A percentile compares a stretch with the other conserved stretches of the same genome.
Evolutionary conservation across 2,888 invertebrate species (phyloP).

Genomic region (Xylota sylvarum): DNA sequence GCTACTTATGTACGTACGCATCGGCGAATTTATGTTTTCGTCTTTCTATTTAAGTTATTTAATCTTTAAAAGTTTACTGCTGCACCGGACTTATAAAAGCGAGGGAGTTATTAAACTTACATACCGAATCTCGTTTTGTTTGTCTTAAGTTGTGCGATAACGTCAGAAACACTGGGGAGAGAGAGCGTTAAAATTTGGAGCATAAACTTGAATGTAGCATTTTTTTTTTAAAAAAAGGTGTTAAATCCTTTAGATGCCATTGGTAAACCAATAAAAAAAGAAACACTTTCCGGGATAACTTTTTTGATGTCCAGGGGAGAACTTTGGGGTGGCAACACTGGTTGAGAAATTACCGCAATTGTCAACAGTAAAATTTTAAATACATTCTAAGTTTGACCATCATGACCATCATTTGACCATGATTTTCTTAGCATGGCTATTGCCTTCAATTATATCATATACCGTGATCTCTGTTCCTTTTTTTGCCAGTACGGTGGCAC

Average conservation of each 20-base stretch:
- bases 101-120: slow-evolving; percentile 44
- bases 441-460: too few species aligned
- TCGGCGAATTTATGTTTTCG: slow-evolving; percentile 32
- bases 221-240: slow-evolving; percentile 20
- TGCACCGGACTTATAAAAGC: slow-evolving; percentile 43
- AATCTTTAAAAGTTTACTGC: slow-evolving; percentile 57
- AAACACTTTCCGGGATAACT: neutral
- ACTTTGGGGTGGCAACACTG: too few species aligned
- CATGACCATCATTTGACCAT: too few species aligned
- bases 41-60: slow-evolving; percentile 49
- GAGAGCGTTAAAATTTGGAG: neutral
- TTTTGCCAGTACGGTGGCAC: too few species aligned
- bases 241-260: neutral
- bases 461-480: too few species aligned
- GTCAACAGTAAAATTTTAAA: too few species aligned
- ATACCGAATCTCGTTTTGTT: slow-evolving; percentile 17
- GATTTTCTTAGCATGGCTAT: too few species aligned
- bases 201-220: slow-evolving; percentile 17
- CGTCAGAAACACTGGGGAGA: slow-evolving; percentile 9
- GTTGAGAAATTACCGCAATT: too few species aligned
- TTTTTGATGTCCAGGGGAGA: too few species aligned
- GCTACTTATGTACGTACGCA: slow-evolving; percentile 15
- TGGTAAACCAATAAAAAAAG: neutral
- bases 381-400: too few species aligned
- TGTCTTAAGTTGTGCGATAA: slow-evolving; percentile 1